These are phyloP conservation scores for Xerus rutilus DNA, from an alignment of 2,797 vertebrate genomes.

Conservation along the genomic window DNA sequence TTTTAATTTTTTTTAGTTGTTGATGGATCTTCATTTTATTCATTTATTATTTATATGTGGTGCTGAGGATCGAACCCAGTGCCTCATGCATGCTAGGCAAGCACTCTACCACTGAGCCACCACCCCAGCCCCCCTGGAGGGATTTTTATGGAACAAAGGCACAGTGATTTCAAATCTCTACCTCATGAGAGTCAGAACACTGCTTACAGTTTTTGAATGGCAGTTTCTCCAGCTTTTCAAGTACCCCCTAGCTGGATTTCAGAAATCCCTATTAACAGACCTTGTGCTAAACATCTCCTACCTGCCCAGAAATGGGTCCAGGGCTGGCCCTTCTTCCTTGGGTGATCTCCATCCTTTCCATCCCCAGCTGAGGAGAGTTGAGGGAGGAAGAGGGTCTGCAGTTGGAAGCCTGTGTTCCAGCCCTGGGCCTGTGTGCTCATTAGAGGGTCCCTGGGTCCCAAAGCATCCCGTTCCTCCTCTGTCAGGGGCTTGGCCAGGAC, in stretches of 20 bases:
- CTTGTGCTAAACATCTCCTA: not conserved
- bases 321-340: not conserved
- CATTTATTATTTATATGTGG: too few relatives aligned
- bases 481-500: too few relatives aligned
- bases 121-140: not conserved
- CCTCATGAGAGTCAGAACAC: constrained; percentile 14
- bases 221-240: constrained; percentile 41
- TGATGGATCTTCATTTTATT: too few relatives aligned
- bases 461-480: not conserved
- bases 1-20: too few relatives aligned
- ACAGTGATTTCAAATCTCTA: constrained; percentile 22
- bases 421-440: not conserved
- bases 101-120: too few relatives aligned
- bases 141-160: constrained; percentile 31
- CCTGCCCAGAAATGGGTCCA: not conserved
- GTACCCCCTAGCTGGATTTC: not conserved
- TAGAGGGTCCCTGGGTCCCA: not conserved
- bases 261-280: not conserved
- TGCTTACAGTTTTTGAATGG: not conserved
- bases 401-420: not conserved
- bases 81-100: too few relatives aligned
- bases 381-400: not conserved
- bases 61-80: too few relatives aligned
- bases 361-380: not conserved
- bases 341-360: not conserved